A percentile compares a stretch with the other conserved stretches of the same genome.
Conservation (phyloP, 1,140 invertebrate species). For the Drosophila elegans region DNA sequence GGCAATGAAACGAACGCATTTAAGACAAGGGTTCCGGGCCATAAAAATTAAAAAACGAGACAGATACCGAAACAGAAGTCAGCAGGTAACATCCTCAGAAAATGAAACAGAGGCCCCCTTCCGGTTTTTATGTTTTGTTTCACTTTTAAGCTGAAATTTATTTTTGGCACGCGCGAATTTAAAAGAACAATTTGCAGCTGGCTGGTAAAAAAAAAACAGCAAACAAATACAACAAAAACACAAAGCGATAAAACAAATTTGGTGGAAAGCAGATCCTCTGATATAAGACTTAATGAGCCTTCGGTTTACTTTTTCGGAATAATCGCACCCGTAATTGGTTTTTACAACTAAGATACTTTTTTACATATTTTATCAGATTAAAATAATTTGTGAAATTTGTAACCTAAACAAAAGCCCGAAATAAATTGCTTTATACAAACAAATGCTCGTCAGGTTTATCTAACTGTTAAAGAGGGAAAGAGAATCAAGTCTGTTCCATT, state of each 20-base stretch:
- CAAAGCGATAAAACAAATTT: not conserved
- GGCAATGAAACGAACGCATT: slow-evolving; percentile 30
- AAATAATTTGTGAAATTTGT: no score
- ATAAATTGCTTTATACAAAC: no score
- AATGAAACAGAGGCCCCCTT: slow-evolving; percentile 6
- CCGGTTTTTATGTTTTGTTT: slow-evolving; percentile 13
- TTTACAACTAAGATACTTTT: not conserved
- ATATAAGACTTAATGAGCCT: slow-evolving; percentile 9
- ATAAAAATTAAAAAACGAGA: slow-evolving; percentile 17
- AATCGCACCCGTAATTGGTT: not conserved
- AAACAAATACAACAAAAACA: slow-evolving; percentile 5
- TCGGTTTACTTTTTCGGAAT: not conserved
- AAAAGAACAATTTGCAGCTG: slow-evolving; percentile 39
- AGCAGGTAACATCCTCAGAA: slow-evolving; percentile 43
- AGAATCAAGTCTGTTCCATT: no score
- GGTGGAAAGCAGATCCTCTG: slow-evolving; percentile 8
- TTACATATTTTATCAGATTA: not conserved
- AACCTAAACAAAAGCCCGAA: no score
- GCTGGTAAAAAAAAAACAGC: not conserved
- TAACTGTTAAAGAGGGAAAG: no score
- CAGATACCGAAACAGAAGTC: slow-evolving; percentile 36
- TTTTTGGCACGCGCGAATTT: slow-evolving; percentile 50
- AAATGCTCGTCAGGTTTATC: no score
- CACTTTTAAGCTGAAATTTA: slow-evolving; percentile 37
- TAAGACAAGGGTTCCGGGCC: slow-evolving; percentile 31